These are phyloP conservation scores for Leuciscus waleckii DNA, from an alignment of 2,797 vertebrate genomes.

Conservation along the genomic window DNA sequence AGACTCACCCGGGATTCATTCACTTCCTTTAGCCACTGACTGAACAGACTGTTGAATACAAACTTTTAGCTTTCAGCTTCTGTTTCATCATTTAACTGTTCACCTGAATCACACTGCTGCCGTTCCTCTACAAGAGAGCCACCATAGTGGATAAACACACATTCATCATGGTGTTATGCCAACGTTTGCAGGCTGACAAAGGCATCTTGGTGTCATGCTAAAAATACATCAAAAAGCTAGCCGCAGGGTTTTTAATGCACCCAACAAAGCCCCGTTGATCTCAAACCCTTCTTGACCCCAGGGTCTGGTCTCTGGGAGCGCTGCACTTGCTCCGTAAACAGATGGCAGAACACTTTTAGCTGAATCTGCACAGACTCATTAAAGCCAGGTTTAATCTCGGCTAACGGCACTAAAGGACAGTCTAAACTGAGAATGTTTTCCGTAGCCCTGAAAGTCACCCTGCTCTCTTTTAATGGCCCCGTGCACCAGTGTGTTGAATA, in stretches of 20 bases:
- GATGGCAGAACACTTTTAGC: slow-evolving; percentile 49
- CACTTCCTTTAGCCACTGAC: slow-evolving; percentile 14
- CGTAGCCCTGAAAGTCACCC: slow-evolving; percentile 29
- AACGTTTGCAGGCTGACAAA: slow-evolving; percentile 44
- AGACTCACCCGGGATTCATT: slow-evolving; percentile 9
- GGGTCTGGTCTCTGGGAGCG: slow-evolving; percentile 57
- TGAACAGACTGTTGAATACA: slow-evolving; percentile 4
- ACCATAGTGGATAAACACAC: slow-evolving; percentile 58
- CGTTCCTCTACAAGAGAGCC: not conserved
- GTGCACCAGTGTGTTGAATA: not conserved
- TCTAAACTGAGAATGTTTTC: slow-evolving; percentile 64
- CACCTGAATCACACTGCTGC: not conserved
- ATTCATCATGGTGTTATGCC: slow-evolving; percentile 63
- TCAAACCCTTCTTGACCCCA: slow-evolving; percentile 64
- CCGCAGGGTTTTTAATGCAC: slow-evolving; percentile 67
- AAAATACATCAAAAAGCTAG: slow-evolving; percentile 76
- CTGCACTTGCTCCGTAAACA: slow-evolving; percentile 51
- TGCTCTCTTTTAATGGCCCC: not conserved
- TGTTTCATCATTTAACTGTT: not conserved
- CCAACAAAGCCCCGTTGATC: slow-evolving; percentile 71
- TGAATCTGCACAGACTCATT: slow-evolving; percentile 49
- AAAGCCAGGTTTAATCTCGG: slow-evolving; percentile 52
- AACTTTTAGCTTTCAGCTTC: not conserved
- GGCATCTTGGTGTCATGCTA: slow-evolving; percentile 68
- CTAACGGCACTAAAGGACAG: slow-evolving; percentile 61